Evolutionary conservation across 2,797 vertebrate genomes (phyloP).

Genomic region (Acestrorhynchus altus): DNA sequence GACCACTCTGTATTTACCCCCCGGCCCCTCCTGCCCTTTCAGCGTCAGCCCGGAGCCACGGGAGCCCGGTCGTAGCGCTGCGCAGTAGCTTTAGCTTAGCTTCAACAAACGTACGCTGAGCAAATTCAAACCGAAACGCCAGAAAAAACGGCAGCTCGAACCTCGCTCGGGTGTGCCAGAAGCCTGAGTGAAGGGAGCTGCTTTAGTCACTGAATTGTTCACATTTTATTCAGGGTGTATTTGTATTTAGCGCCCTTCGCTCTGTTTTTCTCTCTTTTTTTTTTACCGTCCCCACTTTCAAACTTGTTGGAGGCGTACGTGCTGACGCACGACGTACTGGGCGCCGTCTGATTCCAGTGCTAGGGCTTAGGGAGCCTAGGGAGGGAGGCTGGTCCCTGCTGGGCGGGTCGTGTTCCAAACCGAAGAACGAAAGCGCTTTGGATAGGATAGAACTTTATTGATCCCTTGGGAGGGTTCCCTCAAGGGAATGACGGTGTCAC

Average conservation of each 20-base stretch:
- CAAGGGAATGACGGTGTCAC: too few relatives aligned
- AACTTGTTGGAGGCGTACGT: slow-evolving; percentile 68
- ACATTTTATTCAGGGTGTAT: slow-evolving; percentile 79
- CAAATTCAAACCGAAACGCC: slow-evolving; percentile 56
- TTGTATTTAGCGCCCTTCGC: slow-evolving; percentile 83
- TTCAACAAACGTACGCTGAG: slow-evolving; percentile 12
- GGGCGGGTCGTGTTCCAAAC: background rate
- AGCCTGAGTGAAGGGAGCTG: slow-evolving; percentile 62
- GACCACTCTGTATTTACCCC: background rate
- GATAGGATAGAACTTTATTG: too few relatives aligned
- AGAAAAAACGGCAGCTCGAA: slow-evolving; percentile 66
- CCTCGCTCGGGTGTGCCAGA: slow-evolving; percentile 67
- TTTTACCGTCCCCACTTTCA: slow-evolving; percentile 75
- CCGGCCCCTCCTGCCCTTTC: slow-evolving; percentile 15
- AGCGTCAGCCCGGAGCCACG: slow-evolving; percentile 35
- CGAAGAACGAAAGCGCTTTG: too few relatives aligned
- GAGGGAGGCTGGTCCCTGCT: background rate
- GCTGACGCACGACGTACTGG: slow-evolving; percentile 58
- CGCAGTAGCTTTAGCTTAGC: slow-evolving; percentile 35
- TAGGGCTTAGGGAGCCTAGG: background rate
- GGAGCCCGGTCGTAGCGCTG: slow-evolving; percentile 13
- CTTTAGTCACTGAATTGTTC: slow-evolving; percentile 69
- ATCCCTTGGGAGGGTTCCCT: too few relatives aligned
- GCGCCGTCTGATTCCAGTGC: background rate
- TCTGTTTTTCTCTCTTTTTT: slow-evolving; percentile 78